Evolutionary conservation across 2,113 vertebrate genomes (phyloP), one percentile per base, ranked within the genome.

Genomic region (Rana temporaria): DNA sequence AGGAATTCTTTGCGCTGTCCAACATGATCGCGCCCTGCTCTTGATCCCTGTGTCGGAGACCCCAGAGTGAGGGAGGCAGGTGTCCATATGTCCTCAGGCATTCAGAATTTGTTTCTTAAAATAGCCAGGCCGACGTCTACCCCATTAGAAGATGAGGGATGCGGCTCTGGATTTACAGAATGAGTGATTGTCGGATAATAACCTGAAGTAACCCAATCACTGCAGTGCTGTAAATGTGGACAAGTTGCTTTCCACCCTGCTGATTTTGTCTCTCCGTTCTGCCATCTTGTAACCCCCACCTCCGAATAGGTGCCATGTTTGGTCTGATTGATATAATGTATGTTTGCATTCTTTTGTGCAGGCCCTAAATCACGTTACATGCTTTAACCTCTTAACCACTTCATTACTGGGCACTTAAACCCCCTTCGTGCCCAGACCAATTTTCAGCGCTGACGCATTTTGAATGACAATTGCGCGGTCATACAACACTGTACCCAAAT

Each of bases 11-110:
- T n/a, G 26, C 34, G 55, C 53, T 15, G n/a, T 69, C 67, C n/a
- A 22, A 42, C 38, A 52, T 34, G 18, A 69, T 69, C 67, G 5
- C 38, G 20, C 2, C 32, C 30, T 57, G 20, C 5, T 64, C 59
- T 64, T 12, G 11, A 20, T 62, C 60, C 52, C n/a, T 5, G 48
- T 9, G 42, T 34, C 8, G 18, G 34, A 19, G 60, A 17, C 15
- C 62, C 38, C 75, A 24, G 79, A 82, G 59, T 82, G 79, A 82
- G 26, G 17, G 62, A 17, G 62, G 48, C 79, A 82, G 79, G 48
- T 82, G 79, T 57, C 70, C 48, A 74, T 81, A 65, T 66, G 48
- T 38, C 18, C 59, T 8, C 9, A 81, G 60, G 19, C 68, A 53
- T 64, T 38, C 59, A 72, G 59, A 42, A 16, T 19, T 5, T 64